Conservation (phyloP, 2,113 vertebrate genomes). For the Zosterops japonicus region DNA sequence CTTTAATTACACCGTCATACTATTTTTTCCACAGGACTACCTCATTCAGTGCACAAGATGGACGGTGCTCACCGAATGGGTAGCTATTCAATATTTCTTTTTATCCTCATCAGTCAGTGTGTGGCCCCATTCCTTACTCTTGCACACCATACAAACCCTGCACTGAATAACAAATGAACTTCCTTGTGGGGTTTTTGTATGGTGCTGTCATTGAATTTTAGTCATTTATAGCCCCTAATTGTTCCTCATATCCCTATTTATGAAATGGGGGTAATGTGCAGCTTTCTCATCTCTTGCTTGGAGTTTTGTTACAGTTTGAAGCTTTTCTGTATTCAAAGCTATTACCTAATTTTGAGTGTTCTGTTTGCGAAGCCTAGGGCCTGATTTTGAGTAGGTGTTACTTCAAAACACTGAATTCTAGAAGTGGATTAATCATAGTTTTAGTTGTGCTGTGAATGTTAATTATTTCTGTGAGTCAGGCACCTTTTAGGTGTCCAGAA, state of each 20-base stretch:
- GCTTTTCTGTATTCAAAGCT: slow-evolving; percentile 11
- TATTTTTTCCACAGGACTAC: slow-evolving; percentile 72
- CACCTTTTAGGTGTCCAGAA: neutral
- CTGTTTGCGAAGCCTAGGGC: neutral
- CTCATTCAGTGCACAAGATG: slow-evolving; percentile 74
- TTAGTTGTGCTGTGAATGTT: slow-evolving; percentile 19
- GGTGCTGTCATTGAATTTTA: slow-evolving; percentile 52
- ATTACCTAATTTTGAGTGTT: neutral
- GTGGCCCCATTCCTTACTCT: slow-evolving; percentile 62
- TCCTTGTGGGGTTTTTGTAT: slow-evolving; percentile 57
- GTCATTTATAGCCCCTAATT: slow-evolving; percentile 26
- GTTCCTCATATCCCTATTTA: slow-evolving; percentile 31
- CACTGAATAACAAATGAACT: slow-evolving; percentile 53
- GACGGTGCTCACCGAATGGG: slow-evolving; percentile 72
- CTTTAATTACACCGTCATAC: slow-evolving; percentile 67
- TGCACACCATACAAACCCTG: slow-evolving; percentile 63
- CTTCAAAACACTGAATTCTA: neutral
- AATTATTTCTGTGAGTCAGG: neutral
- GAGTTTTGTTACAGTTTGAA: neutral
- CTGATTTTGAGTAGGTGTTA: neutral
- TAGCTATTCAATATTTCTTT: slow-evolving; percentile 74
- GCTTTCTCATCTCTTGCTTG: slow-evolving; percentile 24
- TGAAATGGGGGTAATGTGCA: neutral
- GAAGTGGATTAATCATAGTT: neutral
- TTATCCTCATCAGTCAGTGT: slow-evolving; percentile 71